A percentile compares a stretch with the other conserved stretches of the same genome.
phyloP scores from a whole-genome alignment of 2,113 vertebrate genomes.

The Cebidichthys violaceus region DNA sequence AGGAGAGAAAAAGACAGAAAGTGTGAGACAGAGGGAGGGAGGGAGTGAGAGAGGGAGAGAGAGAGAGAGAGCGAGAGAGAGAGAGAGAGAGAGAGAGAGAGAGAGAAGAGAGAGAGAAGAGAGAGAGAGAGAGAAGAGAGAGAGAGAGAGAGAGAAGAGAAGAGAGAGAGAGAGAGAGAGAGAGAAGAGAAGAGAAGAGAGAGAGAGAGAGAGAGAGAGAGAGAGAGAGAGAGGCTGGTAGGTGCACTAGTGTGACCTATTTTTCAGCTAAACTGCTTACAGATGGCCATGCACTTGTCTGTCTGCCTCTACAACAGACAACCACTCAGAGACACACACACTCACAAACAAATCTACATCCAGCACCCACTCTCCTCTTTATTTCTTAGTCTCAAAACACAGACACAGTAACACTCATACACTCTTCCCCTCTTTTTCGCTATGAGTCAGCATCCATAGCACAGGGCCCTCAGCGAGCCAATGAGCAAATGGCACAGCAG shows the following conservation, averaged over 20 bases:
- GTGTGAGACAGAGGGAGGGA: background rate
- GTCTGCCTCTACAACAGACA: conserved; percentile 58
- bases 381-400: conserved; percentile 61
- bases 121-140: conserved; percentile 18
- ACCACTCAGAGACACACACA: conserved; percentile 48
- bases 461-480: conserved; percentile 60
- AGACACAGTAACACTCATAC: conserved; percentile 53
- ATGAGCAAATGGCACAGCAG: conserved; percentile 57
- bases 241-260: conserved; percentile 66
- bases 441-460: conserved; percentile 72
- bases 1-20: conserved; percentile 33
- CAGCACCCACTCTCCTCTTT: conserved; percentile 58
- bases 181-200: no score
- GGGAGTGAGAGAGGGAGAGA: conserved; percentile 2
- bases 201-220: background rate
- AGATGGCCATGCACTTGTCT: conserved; percentile 59
- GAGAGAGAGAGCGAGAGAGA: conserved; percentile 9
- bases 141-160: background rate
- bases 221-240: conserved; percentile 29
- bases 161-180: conserved; percentile 13
- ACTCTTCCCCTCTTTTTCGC: conserved; percentile 33
- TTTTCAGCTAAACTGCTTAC: conserved; percentile 57
- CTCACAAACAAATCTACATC: conserved; percentile 70
- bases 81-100: conserved; percentile 2
- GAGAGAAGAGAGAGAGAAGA: conserved; percentile 5